Base-by-base conservation (phyloP, 92 coral and sea anemone species). In the Umimayanthus kanabou region DNA sequence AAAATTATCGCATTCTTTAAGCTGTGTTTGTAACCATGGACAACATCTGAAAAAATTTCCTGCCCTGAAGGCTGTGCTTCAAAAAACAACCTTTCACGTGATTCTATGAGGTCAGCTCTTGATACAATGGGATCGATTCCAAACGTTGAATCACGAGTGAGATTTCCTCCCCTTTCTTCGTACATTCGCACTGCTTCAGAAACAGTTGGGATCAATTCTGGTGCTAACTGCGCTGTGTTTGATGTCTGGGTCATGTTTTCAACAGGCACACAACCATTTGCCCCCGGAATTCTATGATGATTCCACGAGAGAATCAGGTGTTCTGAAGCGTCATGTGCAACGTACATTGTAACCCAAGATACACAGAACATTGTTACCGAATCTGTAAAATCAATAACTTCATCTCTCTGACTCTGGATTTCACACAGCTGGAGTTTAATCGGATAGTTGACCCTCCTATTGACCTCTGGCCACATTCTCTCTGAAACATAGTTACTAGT, bases 331-430 rank as follows among this genome's bases (percentile, higher is more conserved):
- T 71, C 89, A 43, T 85, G 43, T 20, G 87, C 81, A 73, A 85
- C 87, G 39, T 67, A 80, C 89, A 90, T 85, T 79, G 88, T 84
- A 74, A 92, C 85, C 92, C 92, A 89, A 1, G 94, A 92, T n/a
- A 89, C 82, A 22, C 93, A 89, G 61, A 85, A 92, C 92, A 69
- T 92, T 53, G 80, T 87, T 22, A 89, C 85, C 14, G 89, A 80
- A 45, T 89, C 80, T 61, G 28, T 88, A 82, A 89, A 72, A 79
- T 89, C 89, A 29, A 92, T 80, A 43, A 64, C 80, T 15, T 89
- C 94, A 15, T 57, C 66, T 15, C 66, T 57, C 58, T 85, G 80
- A 53, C 61, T 86, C 42, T 86, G 87, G 64, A 91, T 91, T 29
- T 61, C 50, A 73, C 81, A 71, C 6, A 91, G 89, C 25, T 55